Conservation (phyloP, 2,797 vertebrate species). For the Aldrovandia affinis region DNA sequence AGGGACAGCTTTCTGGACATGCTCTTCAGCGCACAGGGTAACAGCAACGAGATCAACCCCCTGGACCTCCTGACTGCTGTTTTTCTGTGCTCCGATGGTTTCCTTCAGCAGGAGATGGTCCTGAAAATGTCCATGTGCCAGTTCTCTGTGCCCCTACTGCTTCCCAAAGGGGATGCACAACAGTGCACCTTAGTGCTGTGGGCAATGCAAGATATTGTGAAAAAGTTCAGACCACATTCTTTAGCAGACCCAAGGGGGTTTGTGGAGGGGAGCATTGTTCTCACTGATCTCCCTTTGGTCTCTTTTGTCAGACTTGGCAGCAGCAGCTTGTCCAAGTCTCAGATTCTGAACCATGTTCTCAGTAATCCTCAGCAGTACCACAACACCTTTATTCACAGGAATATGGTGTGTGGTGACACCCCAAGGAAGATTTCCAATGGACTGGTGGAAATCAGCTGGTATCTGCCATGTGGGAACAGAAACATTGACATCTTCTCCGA, state of each 20-base stretch:
- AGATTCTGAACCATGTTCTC: slow-evolving; percentile 69
- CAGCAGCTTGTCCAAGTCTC: slow-evolving; percentile 65
- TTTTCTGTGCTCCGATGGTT: slow-evolving; percentile 75
- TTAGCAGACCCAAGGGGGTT: slow-evolving; percentile 47
- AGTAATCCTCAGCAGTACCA: slow-evolving; percentile 62
- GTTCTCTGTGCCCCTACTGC: slow-evolving; percentile 80
- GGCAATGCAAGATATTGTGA: slow-evolving; percentile 67
- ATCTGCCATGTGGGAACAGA: slow-evolving; percentile 73
- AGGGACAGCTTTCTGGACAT: not conserved
- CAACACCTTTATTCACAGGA: slow-evolving; percentile 67
- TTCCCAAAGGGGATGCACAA: slow-evolving; percentile 65
- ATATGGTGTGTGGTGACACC: slow-evolving; percentile 61
- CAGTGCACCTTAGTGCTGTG: slow-evolving; percentile 67
- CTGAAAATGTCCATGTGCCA: slow-evolving; percentile 84
- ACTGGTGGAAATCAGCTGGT: slow-evolving; percentile 78
- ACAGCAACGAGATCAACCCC: slow-evolving; percentile 54
- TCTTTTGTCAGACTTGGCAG: slow-evolving; percentile 56
- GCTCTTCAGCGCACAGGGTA: not conserved
- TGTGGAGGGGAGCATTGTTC: slow-evolving; percentile 63
- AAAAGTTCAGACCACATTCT: slow-evolving; percentile 62
- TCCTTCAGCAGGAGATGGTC: slow-evolving; percentile 78
- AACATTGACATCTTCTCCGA: slow-evolving; percentile 74
- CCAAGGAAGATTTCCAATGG: slow-evolving; percentile 67
- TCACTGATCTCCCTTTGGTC: slow-evolving; percentile 44
- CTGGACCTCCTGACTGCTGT: slow-evolving; percentile 77